Percentiles rank a stretch among this genome's conserved stretches.
Conservation (phyloP, 2,113 vertebrate genomes). For the Channa argus region DNA sequence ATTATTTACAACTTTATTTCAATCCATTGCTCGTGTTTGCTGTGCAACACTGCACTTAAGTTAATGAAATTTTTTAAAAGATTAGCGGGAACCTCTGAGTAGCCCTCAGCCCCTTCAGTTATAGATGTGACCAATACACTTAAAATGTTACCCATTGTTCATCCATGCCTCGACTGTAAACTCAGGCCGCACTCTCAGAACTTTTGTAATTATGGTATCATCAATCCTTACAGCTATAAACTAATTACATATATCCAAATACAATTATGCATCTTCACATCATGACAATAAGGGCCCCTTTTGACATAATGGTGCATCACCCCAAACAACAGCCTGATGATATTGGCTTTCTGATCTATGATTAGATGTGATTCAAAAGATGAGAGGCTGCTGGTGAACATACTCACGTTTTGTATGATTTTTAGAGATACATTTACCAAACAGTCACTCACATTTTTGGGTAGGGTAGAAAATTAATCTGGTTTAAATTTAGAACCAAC, state of each 20-base stretch:
- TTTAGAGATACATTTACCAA: constrained; percentile 49
- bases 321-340: constrained; percentile 34
- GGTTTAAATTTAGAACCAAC: not conserved
- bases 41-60: constrained; percentile 49
- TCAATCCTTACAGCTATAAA: constrained; percentile 34
- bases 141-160: constrained; percentile 48
- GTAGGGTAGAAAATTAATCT: constrained; percentile 31
- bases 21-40: constrained; percentile 47
- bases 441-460: constrained; percentile 44
- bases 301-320: constrained; percentile 45
- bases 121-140: constrained; percentile 21
- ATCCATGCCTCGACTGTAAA: constrained; percentile 39
- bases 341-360: constrained; percentile 52
- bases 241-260: constrained; percentile 48
- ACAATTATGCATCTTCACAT: constrained; percentile 3
- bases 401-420: constrained; percentile 24
- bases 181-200: constrained; percentile 24
- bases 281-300: constrained; percentile 28
- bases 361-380: constrained; percentile 21
- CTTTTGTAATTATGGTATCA: constrained; percentile 33
- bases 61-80: constrained; percentile 67
- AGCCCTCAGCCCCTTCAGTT: constrained; percentile 18
- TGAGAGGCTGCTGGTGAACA: constrained; percentile 18
- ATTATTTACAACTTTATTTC: constrained; percentile 62
- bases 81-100: constrained; percentile 50